Evolutionary conservation across 2,888 invertebrate genomes (phyloP).

Genomic region (Stenodera caucasica): DNA sequence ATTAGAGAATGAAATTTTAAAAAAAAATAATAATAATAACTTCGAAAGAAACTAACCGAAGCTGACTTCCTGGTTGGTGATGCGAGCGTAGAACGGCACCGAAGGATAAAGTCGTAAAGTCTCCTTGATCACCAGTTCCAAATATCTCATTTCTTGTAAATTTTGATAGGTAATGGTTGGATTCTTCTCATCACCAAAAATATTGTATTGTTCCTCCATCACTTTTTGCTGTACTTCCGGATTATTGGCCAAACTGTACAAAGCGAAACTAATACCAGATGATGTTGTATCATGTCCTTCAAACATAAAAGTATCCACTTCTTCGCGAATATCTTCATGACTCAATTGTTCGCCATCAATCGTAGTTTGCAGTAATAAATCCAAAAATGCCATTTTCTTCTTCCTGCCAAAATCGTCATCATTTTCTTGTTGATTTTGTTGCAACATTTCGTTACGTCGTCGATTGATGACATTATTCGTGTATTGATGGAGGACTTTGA

Average conservation of each 20-base stretch:
- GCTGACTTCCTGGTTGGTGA: neutral
- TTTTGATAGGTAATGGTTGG: neutral
- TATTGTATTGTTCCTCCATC: conserved; percentile 45
- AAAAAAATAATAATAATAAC: neutral
- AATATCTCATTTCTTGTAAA: neutral
- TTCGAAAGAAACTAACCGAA: neutral
- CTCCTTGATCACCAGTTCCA: neutral
- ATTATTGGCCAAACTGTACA: conserved; percentile 31
- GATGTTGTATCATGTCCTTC: conserved; percentile 48
- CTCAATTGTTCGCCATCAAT: conserved; percentile 61
- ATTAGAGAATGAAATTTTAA: too few species aligned
- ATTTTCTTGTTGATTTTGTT: neutral
- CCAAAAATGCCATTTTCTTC: conserved; percentile 68
- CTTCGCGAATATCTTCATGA: conserved; percentile 64
- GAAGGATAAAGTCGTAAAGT: neutral
- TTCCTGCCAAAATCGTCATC: conserved; percentile 56
- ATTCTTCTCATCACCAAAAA: conserved; percentile 44
- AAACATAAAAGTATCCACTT: conserved; percentile 74
- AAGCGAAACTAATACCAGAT: conserved; percentile 29
- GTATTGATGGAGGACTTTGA: conserved; percentile 14
- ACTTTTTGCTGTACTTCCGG: conserved; percentile 36
- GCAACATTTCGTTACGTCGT: neutral
- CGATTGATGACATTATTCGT: conserved; percentile 21
- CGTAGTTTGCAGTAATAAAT: conserved; percentile 64
- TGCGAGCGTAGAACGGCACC: neutral